phyloP scores from a whole-genome alignment of 2,888 invertebrate genomes.

The Phaonia tiefii region DNA sequence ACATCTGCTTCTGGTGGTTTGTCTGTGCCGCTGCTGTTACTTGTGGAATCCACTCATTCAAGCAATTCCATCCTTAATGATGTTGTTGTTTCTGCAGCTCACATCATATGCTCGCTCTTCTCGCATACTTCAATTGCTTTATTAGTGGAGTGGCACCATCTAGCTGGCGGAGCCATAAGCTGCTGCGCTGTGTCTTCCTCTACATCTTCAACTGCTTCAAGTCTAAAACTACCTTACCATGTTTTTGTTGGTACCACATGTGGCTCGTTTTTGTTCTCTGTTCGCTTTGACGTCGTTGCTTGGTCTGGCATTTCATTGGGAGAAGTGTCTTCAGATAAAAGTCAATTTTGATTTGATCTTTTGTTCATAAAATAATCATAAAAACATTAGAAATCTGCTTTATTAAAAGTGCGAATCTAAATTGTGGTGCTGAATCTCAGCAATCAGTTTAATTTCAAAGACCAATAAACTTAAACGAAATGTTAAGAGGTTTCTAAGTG shows the following conservation, averaged over 20 bases:
- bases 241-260: conserved; percentile 45
- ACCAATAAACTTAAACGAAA: not conserved
- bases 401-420: not conserved
- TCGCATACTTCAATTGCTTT: conserved; percentile 23
- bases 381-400: conserved; percentile 2
- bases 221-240: conserved; percentile 24
- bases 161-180: conserved; percentile 27
- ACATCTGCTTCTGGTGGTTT: conserved; percentile 29
- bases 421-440: too few species aligned
- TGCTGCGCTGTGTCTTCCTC: conserved; percentile 8
- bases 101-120: conserved; percentile 4
- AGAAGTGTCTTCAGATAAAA: conserved; percentile 13
- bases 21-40: conserved; percentile 7
- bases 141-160: conserved; percentile 31
- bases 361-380: not conserved
- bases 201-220: conserved; percentile 7
- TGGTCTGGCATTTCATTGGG: not conserved
- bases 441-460: not conserved
- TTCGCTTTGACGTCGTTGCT: conserved; percentile 21
- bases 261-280: conserved; percentile 39
- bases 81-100: conserved; percentile 6
- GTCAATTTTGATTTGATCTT: conserved; percentile 19
- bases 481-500: not conserved
- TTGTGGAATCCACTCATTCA: not conserved
- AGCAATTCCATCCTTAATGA: not conserved